A percentile compares a stretch with the other conserved stretches of the same genome.
These are phyloP conservation scores for Willowsia nigromaculata DNA, from an alignment of 2,888 invertebrate species.

Conservation along the genomic window DNA sequence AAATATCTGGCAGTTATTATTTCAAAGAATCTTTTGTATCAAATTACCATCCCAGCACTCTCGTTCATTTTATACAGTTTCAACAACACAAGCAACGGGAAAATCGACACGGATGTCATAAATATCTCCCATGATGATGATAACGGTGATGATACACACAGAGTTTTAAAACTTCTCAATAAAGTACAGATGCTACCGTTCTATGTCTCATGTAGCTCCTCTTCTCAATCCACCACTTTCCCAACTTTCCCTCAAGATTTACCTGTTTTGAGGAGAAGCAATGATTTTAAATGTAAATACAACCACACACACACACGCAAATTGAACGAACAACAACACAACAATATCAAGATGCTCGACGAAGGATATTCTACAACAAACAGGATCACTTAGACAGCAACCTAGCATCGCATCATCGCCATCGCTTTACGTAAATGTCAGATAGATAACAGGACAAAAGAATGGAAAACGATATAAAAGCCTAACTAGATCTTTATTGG, in stretches of 20 bases:
- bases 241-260: background rate
- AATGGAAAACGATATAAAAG: constrained; percentile 26
- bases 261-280: background rate
- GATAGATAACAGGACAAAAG: constrained; percentile 25
- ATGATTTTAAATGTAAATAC: constrained; percentile 30
- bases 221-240: background rate
- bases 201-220: background rate
- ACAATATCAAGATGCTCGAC: background rate
- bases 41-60: background rate
- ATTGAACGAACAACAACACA: background rate
- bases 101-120: background rate
- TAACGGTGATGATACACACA: background rate
- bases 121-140: constrained; percentile 20
- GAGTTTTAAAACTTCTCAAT: background rate
- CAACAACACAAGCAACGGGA: background rate
- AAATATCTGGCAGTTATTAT: background rate
- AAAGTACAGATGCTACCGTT: constrained; percentile 9
- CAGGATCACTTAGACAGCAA: background rate
- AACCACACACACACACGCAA: background rate
- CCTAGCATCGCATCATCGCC: background rate
- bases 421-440: constrained; percentile 11
- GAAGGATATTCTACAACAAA: background rate
- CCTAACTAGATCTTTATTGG: constrained; percentile 50
- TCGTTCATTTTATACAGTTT: background rate
- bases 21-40: background rate